Base-by-base conservation (phyloP, 30 jellyfish, hydroid and myxozoan species). In the Phacellophora camtschatica region DNA sequence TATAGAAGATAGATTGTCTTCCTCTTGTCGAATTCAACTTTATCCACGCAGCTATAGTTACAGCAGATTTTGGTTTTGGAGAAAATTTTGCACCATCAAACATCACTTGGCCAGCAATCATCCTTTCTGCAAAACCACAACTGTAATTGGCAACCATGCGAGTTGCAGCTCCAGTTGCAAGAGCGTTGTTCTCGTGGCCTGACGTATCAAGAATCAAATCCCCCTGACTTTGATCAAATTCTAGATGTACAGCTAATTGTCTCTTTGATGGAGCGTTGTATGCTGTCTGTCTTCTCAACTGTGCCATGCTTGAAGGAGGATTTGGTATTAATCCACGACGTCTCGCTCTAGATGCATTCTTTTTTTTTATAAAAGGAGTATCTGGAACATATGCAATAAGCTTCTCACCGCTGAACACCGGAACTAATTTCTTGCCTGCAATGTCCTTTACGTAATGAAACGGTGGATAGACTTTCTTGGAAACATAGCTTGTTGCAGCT, bases 71-170 rank as follows among this genome's bases (percentile, higher is more conserved):
- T 59, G 99, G 99, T 49, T 85, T 93, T 4, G 97, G 99, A 16
- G 66, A 72, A 66, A 93, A 82, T 12, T 56, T 30, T 18, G 58
- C 82, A 10, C 97, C 97, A 54, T 93, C 95, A 48, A 93, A 93
- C 33, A 74, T 23, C 7, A 93, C 77, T 37, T 80, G 97, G 24
- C 99, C 99, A 34, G 96, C 97, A 15, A 69, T 66, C 18, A 93
- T 64, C 61, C 96, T 71, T 45, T 84, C 77, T 54, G 99, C 99
- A 71, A 93, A 27, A 29, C 99, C 99, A 81, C 99, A 93, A 59
- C 97, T 87, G 87, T 61, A 82, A 75, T 93, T 93, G 0, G 95
- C 77, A 10, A 29, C 84, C 96, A 93, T 86, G 53, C 94, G 32
- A 2, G 96, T 85, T 3, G 99, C 99, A 36, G 97, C 95, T 13